phyloP scores from a whole-genome alignment of 2,797 vertebrate species.

The Botia kubotai region DNA sequence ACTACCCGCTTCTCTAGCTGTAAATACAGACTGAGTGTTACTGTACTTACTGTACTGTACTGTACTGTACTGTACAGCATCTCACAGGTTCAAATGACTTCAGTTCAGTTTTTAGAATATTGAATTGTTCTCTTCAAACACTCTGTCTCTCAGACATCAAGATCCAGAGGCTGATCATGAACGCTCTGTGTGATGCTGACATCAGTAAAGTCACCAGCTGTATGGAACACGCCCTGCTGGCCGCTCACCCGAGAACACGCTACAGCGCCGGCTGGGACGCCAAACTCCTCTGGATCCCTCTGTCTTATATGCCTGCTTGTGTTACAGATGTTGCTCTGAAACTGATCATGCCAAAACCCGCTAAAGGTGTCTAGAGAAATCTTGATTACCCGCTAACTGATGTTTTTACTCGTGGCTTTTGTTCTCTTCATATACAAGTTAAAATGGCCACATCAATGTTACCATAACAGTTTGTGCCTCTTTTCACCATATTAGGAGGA shows the following conservation, averaged over 20 bases:
- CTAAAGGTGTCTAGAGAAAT: constrained; percentile 71
- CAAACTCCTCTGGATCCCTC: constrained; percentile 91
- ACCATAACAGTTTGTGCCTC: too few relatives aligned
- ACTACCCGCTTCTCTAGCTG: too few relatives aligned
- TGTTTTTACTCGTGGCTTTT: too few relatives aligned
- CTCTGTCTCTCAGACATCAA: constrained; percentile 77
- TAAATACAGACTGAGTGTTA: not conserved
- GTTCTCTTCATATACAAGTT: too few relatives aligned
- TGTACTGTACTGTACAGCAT: too few relatives aligned
- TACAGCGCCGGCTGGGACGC: constrained; percentile 96
- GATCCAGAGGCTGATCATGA: constrained; percentile 86
- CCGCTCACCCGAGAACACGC: constrained; percentile 84
- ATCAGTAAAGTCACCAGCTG: constrained; percentile 88
- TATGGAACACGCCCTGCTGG: constrained; percentile 88
- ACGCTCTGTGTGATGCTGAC: constrained; percentile 85
- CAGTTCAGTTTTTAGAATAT: not conserved
- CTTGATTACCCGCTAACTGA: too few relatives aligned
- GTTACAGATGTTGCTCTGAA: constrained; percentile 83
- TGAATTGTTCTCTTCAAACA: not conserved
- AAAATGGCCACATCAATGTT: too few relatives aligned
- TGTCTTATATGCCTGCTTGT: constrained; percentile 89
- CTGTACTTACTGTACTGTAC: too few relatives aligned
- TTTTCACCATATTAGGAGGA: too few relatives aligned
- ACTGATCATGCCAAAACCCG: constrained; percentile 86
- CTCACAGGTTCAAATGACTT: not conserved